These are phyloP conservation scores for Poeciliopsis turrubarensis DNA, from an alignment of 2,113 vertebrate species.

Conservation along the genomic window DNA sequence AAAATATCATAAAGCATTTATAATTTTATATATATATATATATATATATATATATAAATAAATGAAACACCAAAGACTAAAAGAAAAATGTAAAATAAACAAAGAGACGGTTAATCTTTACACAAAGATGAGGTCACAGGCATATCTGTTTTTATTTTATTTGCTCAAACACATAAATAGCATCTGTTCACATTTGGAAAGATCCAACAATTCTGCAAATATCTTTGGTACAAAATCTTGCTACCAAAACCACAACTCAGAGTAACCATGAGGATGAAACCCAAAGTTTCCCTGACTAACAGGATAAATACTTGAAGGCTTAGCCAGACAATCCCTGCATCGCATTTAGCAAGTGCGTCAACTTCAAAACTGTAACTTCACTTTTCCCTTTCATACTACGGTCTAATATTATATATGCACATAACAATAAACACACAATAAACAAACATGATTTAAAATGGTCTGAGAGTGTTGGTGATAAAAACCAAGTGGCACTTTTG, in stretches of 20 bases:
- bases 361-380: conserved; percentile 13
- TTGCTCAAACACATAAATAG: conserved; percentile 43
- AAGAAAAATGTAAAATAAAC: not conserved
- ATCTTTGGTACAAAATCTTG: conserved; percentile 41
- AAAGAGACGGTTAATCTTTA: not conserved
- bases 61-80: not conserved
- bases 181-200: not conserved
- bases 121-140: not conserved
- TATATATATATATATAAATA: too few relatives aligned
- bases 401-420: conserved; percentile 19
- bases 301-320: not conserved
- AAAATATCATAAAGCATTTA: too few relatives aligned
- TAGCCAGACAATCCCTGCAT: not conserved
- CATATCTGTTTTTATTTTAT: conserved; percentile 14
- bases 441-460: conserved; percentile 15
- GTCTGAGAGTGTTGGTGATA: not conserved
- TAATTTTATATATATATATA: too few relatives aligned
- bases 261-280: conserved; percentile 9
- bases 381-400: conserved; percentile 1
- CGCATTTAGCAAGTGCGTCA: not conserved
- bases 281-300: not conserved
- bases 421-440: not conserved
- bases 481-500: conserved; percentile 27
- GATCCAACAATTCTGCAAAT: not conserved
- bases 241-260: conserved; percentile 1